Evolutionary conservation across 2,888 invertebrate genomes (phyloP).

Genomic region (Ochropleura plecta): DNA sequence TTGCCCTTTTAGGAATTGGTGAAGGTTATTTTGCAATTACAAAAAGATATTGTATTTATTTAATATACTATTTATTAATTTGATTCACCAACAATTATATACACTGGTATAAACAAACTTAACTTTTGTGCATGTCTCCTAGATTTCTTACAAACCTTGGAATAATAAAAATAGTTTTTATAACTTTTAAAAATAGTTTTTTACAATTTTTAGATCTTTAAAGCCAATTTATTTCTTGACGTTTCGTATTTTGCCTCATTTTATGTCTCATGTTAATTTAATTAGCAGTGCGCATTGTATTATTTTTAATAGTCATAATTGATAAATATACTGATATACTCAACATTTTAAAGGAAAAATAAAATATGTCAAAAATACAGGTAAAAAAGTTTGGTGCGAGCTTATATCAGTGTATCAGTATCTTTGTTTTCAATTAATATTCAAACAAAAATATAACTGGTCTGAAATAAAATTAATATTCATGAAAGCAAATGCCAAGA

Average conservation of each 20-base stretch:
- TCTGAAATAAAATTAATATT: slow-evolving; percentile 48
- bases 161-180: slow-evolving; percentile 11
- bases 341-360: neutral
- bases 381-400: neutral
- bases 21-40: neutral
- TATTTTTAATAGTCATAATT: neutral
- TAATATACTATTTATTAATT: slow-evolving; percentile 28
- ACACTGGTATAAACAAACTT: too few relatives aligned
- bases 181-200: slow-evolving; percentile 4
- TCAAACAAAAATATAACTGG: slow-evolving; percentile 25
- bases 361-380: slow-evolving; percentile 1
- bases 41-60: slow-evolving; percentile 18
- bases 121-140: neutral
- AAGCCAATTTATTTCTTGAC: slow-evolving; percentile 11
- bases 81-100: too few relatives aligned
- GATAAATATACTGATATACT: neutral
- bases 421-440: neutral
- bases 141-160: slow-evolving; percentile 35
- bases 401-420: neutral
- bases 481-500: slow-evolving; percentile 48
- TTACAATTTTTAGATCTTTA: neutral
- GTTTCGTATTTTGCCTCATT: slow-evolving; percentile 5
- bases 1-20: slow-evolving; percentile 2
- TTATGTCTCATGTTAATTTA: neutral
- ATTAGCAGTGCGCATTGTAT: neutral